A percentile compares a stretch with the other conserved stretches of the same genome.
Evolutionary conservation across 2,797 vertebrate genomes (phyloP).

Genomic region (Synanceia verrucosa): DNA sequence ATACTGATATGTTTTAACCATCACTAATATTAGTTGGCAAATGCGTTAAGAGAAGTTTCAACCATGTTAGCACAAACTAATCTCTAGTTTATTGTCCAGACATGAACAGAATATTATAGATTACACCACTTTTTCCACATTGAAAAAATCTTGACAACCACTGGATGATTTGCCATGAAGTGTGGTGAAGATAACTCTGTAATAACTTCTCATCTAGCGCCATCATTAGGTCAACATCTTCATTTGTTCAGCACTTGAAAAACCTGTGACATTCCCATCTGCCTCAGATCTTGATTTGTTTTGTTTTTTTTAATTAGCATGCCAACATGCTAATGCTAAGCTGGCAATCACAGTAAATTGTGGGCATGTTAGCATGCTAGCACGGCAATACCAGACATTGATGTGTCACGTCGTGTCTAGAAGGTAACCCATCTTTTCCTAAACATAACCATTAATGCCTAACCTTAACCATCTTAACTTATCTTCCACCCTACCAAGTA

Average conservation of each 20-base stretch:
- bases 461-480: too few relatives aligned
- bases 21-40: slow-evolving; percentile 12
- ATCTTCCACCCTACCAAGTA: too few relatives aligned
- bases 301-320: neutral
- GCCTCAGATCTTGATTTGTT: neutral
- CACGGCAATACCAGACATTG: neutral
- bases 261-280: neutral
- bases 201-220: neutral
- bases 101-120: neutral
- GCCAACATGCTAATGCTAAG: neutral
- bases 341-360: neutral
- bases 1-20: slow-evolving; percentile 10
- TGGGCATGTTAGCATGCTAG: neutral
- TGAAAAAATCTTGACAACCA: neutral
- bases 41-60: neutral
- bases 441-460: too few relatives aligned
- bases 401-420: too few relatives aligned
- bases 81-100: neutral
- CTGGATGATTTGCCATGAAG: neutral
- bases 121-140: neutral
- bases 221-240: neutral
- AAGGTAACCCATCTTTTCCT: too few relatives aligned
- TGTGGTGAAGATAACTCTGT: neutral
- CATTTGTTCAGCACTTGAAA: neutral
- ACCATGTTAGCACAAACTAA: slow-evolving; percentile 5